phyloP scores from a whole-genome alignment of 2,113 vertebrate genomes.

The Bubo blakistoni region DNA sequence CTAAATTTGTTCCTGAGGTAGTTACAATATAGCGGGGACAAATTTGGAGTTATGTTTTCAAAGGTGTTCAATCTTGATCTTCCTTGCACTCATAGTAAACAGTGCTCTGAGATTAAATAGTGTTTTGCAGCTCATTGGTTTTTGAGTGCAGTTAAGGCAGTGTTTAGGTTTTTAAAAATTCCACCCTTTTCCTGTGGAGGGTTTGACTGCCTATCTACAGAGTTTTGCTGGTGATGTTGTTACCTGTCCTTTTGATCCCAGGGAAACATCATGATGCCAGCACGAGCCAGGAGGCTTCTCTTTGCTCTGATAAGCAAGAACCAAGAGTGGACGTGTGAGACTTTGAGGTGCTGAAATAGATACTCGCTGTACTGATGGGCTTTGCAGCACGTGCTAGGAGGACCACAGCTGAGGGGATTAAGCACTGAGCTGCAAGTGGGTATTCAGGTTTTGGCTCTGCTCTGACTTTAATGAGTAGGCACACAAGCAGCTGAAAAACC shows the following conservation, averaged over 20 bases:
- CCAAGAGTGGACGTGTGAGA: accelerated
- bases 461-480: neutral
- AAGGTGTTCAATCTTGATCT: neutral
- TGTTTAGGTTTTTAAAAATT: neutral
- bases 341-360: neutral
- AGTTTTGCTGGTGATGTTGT: neutral
- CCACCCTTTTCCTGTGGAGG: neutral
- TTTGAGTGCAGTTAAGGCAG: neutral
- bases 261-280: accelerated
- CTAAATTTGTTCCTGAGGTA: neutral
- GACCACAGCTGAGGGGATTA: accelerated
- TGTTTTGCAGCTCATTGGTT: neutral
- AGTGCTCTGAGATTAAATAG: neutral
- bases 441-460: neutral
- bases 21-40: neutral
- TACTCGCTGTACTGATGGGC: neutral
- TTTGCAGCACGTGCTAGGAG: neutral
- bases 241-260: neutral
- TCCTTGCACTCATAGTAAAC: neutral
- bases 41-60: neutral
- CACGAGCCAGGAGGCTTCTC: neutral
- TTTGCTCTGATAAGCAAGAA: neutral
- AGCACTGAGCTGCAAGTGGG: neutral
- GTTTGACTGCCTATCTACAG: neutral
- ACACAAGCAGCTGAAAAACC: neutral